Evolutionary conservation across 2,113 vertebrate species (phyloP), one percentile per base, ranked within the genome.

Genomic region (Nerophis lumbriciformis): DNA sequence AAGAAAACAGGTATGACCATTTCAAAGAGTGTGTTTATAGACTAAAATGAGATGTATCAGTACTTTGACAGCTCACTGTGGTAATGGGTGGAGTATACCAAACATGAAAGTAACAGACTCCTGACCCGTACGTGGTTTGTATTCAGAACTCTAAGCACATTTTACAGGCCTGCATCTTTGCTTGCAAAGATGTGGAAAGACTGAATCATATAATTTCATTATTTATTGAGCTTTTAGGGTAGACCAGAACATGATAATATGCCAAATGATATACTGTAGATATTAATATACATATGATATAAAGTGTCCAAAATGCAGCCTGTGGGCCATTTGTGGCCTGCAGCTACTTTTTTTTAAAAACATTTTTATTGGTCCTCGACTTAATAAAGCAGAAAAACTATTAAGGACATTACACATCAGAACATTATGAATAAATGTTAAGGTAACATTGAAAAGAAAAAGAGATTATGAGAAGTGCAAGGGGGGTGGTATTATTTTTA

Each of bases 191-290:
- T 80, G 53, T 72, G 64, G n/a, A 69, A 48, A 61, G 14, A 48
- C 21, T 84, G 75, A 83, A 62, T 82, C 75, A 83, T 8, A 59
- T 72, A 76, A 12, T 81, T 28, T 56, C 42, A 12, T 45, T 28
- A 28, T 28, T 3, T 28, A 28, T 28, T 28, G 28, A 28, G 28
- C 28, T 28, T 28, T 28, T 28, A 28, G 28, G 2, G 15, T 49
- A 49, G 48, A 49, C 15, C 48, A 49, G 16, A 49, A 16, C 48
- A n/a, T 6, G 16, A 49, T 28, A 28, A 28, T 28, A 28, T 28
- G 28, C 28, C 28, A 28, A 4, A 28, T 28, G 28, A 28, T 28
- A 4, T 28, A 28, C 28, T 28, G 28, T 28, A 28, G 28, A 28
- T 28, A 28, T 28, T 28, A 28, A 28, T 28, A 28, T 28, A 28